Conservation (phyloP, 2,113 vertebrate species). For the Halichoeres trimaculatus region DNA sequence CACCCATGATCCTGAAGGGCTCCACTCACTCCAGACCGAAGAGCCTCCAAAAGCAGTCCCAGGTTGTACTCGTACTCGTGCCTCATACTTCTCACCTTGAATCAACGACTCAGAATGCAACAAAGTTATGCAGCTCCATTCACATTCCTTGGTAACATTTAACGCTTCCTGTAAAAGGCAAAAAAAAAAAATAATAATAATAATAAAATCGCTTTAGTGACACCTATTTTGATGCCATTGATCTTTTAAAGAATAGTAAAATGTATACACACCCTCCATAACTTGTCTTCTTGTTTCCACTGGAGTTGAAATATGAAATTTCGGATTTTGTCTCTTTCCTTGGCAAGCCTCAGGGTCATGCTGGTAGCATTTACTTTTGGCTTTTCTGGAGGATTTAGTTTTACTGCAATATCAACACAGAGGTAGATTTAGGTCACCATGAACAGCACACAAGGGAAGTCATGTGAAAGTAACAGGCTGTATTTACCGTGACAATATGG, state of each 20-base stretch:
- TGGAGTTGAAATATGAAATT: background rate
- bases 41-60: accelerated
- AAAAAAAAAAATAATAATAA: background rate
- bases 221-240: too few relatives aligned
- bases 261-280: slow-evolving; percentile 61
- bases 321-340: accelerated
- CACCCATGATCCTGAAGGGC: slow-evolving; percentile 55
- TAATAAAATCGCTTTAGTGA: too few relatives aligned
- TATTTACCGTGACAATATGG: slow-evolving; percentile 58
- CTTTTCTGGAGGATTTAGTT: slow-evolving; percentile 41
- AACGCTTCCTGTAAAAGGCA: slow-evolving; percentile 43
- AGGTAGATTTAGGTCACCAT: background rate
- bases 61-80: slow-evolving; percentile 25
- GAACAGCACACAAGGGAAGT: background rate
- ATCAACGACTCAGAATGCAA: slow-evolving; percentile 5
- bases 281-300: slow-evolving; percentile 47
- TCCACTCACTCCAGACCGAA: slow-evolving; percentile 74
- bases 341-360: accelerated
- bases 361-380: slow-evolving; percentile 26
- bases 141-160: accelerated
- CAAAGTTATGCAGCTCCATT: accelerated
- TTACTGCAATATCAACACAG: slow-evolving; percentile 59
- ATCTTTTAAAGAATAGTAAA: background rate
- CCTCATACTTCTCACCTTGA: slow-evolving; percentile 26
- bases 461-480: background rate